Conservation (phyloP, 2,888 invertebrate species). For the Bembecia ichneumoniformis region DNA sequence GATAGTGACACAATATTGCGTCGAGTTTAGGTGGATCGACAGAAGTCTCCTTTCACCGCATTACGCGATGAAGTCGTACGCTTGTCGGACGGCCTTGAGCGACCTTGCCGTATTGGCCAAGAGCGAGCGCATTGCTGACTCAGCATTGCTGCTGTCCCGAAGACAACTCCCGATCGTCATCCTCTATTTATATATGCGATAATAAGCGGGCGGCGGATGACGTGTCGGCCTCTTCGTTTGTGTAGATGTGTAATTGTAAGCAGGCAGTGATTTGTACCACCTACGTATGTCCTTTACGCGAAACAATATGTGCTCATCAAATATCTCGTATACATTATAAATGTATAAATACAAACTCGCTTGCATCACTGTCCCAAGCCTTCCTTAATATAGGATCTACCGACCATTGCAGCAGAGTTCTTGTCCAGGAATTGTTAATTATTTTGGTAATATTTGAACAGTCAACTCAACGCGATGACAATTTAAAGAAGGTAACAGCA, state of each 20-base stretch:
- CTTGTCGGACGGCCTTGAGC: conserved; percentile 24
- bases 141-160: conserved; percentile 2
- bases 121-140: conserved; percentile 2
- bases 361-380: too few species aligned
- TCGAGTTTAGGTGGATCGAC: neutral
- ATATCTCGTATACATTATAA: too few species aligned
- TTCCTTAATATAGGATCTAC: too few species aligned
- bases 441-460: too few species aligned
- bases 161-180: neutral
- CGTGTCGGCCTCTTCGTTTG: neutral
- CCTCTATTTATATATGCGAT: neutral
- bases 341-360: too few species aligned
- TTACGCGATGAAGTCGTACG: neutral
- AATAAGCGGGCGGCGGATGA: neutral
- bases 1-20: neutral
- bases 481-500: too few species aligned
- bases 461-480: too few species aligned
- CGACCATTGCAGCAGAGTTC: too few species aligned
- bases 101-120: conserved; percentile 21
- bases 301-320: neutral
- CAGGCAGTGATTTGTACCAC: neutral
- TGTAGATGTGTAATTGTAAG: neutral
- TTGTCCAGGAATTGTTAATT: too few species aligned
- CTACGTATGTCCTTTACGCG: neutral
- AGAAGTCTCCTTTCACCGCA: conserved; percentile 1